Percentiles rank a stretch among this genome's conserved stretches.
phyloP scores from a whole-genome alignment of 2,888 invertebrate genomes.

The Mythimna loreyi region DNA sequence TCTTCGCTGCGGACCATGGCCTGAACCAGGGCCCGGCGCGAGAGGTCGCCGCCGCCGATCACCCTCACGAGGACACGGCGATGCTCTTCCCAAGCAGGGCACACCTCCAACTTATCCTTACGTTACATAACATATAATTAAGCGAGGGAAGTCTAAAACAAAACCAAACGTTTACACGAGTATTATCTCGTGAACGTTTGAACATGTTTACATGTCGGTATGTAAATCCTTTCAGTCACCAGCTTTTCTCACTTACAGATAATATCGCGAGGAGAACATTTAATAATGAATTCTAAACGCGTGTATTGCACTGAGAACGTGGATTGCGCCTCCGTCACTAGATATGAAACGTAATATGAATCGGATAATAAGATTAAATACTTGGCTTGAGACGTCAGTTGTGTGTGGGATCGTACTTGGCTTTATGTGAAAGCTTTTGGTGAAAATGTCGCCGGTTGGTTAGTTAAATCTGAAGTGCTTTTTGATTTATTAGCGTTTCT shows the following conservation, averaged over 20 bases:
- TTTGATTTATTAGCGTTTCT: neutral
- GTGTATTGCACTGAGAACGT: conserved; percentile 45
- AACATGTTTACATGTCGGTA: conserved; percentile 28
- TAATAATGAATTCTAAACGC: conserved; percentile 57
- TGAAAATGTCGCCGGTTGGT: neutral
- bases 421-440: conserved; percentile 12
- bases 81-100: no score
- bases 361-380: conserved; percentile 53
- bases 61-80: no score
- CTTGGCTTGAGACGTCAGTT: conserved; percentile 27
- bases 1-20: no score
- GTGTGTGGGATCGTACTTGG: conserved; percentile 17
- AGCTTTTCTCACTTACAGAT: conserved; percentile 48
- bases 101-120: no score
- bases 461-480: conserved; percentile 9
- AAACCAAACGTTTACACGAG: conserved; percentile 12
- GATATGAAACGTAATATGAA: conserved; percentile 46
- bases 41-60: no score
- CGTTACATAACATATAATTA: conserved; percentile 13
- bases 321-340: conserved; percentile 37
- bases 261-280: conserved; percentile 44
- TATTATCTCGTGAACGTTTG: conserved; percentile 15
- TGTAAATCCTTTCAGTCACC: conserved; percentile 49
- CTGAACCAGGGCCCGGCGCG: no score
- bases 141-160: conserved; percentile 6